Evolutionary conservation across 2,113 vertebrate species (phyloP), one percentile per base, ranked within the genome.

Genomic region (Xyliphius kryptos): DNA sequence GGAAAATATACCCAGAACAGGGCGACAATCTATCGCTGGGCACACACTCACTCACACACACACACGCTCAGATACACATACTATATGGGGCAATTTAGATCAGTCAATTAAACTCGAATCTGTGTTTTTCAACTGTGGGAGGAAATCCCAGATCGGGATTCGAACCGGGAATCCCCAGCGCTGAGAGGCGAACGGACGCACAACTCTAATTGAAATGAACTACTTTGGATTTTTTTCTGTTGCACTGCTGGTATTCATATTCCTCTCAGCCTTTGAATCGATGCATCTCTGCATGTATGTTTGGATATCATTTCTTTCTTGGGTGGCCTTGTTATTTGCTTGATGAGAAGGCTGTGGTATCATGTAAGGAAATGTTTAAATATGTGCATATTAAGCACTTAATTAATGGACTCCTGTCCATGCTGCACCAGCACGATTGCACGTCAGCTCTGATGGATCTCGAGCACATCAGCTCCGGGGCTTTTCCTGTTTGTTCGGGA

Each of bases 401-500:
- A 79, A 83, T 81, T 85, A 83, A 79, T 75, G 69, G 69, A 73
- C 21, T 73, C 47, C 53, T 61, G 61, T 32, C 66, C 51, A 16
- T 43, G 16, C 50, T 69, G 68, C 61, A n/a, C 68, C 75, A 57
- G 49, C 36, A 56, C 32, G 67, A 75, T 68, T 46, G 69, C 1
- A 6, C 80, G 86, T 82, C 83, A 77, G 69, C 61, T 80, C 70
- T 76, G 74, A 81, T 89, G 70, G 73, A 65, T 75, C 77, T 76
- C 71, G 79, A 80, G 79, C 77, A 73, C 65, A 19, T 89, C 82
- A 83, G 81, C 77, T 74, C 67, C 48, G 69, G 79, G 75, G 77
- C 61, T 75, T 84, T 77, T 71, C 74, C 78, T 73, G 37, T 46
- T 61, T 82, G 81, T 19, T 83, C 81, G 72, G 71, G 43, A 46